These are phyloP conservation scores for Montipora sp. DNA, from an alignment of 64 coral and sea anemone genomes.

Conservation along the genomic window DNA sequence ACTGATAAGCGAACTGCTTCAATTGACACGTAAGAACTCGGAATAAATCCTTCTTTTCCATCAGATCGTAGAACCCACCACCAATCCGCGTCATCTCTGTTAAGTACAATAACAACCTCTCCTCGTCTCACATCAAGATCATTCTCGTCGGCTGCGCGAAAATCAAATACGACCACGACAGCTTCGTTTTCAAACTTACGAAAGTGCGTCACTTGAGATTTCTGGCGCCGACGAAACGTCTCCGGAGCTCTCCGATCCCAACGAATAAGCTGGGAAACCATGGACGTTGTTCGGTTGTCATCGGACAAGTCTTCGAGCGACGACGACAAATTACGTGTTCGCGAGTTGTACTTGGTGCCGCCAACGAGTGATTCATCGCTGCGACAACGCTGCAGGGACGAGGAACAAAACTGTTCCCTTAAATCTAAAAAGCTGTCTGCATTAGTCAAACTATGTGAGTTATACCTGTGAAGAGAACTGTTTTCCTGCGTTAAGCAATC, in stretches of 20 bases:
- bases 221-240: slow-evolving; percentile 66
- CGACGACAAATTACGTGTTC: background rate
- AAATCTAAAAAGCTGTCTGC: background rate
- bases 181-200: slow-evolving; percentile 65
- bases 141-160: slow-evolving; percentile 64
- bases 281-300: slow-evolving; percentile 3
- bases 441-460: background rate
- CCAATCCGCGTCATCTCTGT: slow-evolving; percentile 75
- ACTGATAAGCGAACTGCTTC: slow-evolving; percentile 30
- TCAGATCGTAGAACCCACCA: slow-evolving; percentile 69
- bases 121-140: slow-evolving; percentile 66
- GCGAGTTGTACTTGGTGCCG: background rate
- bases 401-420: background rate
- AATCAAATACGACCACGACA: slow-evolving; percentile 63
- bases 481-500: background rate
- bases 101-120: slow-evolving; percentile 66
- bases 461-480: background rate
- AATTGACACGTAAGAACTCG: slow-evolving; percentile 59
- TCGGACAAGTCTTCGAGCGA: slow-evolving; percentile 25
- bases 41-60: slow-evolving; percentile 74
- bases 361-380: slow-evolving; percentile 17
- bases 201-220: slow-evolving; percentile 69
- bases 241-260: slow-evolving; percentile 68
- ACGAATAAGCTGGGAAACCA: background rate
- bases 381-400: background rate